Conservation (phyloP, 2,888 invertebrate species). For the Platyscelio sp. region DNA sequence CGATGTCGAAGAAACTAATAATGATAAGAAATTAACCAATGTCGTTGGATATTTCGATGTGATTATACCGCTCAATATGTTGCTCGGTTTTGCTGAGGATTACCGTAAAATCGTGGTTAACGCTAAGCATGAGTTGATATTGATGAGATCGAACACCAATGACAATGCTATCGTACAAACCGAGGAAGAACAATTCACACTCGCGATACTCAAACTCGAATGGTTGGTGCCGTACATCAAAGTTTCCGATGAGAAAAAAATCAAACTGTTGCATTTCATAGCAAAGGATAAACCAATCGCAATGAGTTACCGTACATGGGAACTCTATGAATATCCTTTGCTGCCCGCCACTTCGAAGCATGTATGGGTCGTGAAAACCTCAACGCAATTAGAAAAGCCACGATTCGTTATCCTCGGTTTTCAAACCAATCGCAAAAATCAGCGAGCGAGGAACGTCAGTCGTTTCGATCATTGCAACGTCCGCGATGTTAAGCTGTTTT, state of each 20-base stretch:
- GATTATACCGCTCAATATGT: slow-evolving; percentile 34
- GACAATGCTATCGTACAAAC: slow-evolving; percentile 11
- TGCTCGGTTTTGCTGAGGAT: slow-evolving; percentile 55
- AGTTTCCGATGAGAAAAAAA: slow-evolving; percentile 2
- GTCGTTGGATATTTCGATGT: slow-evolving; percentile 45
- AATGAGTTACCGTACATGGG: slow-evolving; percentile 15
- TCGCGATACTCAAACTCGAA: slow-evolving; percentile 13
- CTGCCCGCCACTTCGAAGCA: slow-evolving; percentile 76
- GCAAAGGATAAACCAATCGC: slow-evolving; percentile 67
- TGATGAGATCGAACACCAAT: background rate
- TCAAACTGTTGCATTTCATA: slow-evolving; percentile 13
- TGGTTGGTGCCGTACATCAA: slow-evolving; percentile 4
- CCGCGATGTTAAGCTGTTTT: slow-evolving; percentile 2
- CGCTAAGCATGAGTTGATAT: slow-evolving; percentile 24
- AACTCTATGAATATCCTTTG: slow-evolving; percentile 12
- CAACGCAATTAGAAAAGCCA: slow-evolving; percentile 80
- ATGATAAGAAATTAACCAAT: slow-evolving; percentile 16
- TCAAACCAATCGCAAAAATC: slow-evolving; percentile 81
- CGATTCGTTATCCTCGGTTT: slow-evolving; percentile 70
- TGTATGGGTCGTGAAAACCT: slow-evolving; percentile 77
- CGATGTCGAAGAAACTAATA: slow-evolving; percentile 17
- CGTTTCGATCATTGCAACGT: slow-evolving; percentile 13
- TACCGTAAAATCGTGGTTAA: slow-evolving; percentile 58
- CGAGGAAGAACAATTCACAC: background rate
- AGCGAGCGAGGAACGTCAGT: slow-evolving; percentile 64